These are phyloP conservation scores for Ataeniobius toweri DNA, from an alignment of 2,797 vertebrate genomes.

Conservation along the genomic window DNA sequence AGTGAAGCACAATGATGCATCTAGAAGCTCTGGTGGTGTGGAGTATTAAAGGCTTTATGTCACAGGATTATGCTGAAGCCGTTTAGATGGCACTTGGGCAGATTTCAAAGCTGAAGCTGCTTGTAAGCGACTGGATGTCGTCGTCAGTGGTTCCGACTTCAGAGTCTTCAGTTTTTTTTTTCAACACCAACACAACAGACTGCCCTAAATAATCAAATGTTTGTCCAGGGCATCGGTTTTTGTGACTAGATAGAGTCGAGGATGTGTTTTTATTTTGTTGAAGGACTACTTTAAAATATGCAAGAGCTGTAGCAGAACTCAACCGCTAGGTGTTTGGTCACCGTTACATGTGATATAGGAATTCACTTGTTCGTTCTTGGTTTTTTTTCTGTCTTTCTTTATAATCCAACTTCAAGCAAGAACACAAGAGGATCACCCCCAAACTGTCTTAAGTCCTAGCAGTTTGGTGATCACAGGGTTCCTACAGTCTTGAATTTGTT, in stretches of 20 bases:
- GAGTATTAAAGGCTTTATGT: conserved; percentile 43
- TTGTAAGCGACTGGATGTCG: conserved; percentile 11
- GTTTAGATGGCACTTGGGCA: conserved; percentile 30
- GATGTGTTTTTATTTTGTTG: neutral
- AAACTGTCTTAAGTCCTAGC: neutral
- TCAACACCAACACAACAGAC: conserved; percentile 9
- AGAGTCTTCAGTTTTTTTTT: neutral
- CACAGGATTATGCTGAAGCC: conserved; percentile 46
- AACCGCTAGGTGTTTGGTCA: neutral
- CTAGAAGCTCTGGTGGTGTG: conserved; percentile 1
- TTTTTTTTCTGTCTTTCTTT: neutral
- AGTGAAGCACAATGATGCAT: conserved; percentile 18
- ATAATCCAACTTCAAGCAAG: neutral
- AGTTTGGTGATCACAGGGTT: neutral
- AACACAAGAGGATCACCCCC: neutral
- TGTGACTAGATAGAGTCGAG: neutral
- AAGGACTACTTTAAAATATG: neutral
- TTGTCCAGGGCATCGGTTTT: neutral
- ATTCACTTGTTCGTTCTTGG: no score
- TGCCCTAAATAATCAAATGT: neutral
- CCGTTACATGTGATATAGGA: no score
- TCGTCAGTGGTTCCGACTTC: conserved; percentile 18
- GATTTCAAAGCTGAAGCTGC: conserved; percentile 26
- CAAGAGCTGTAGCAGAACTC: neutral
- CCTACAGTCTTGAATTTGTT: neutral